Evolutionary conservation across 37 sponge, comb jelly and placozoan species (phyloP), one percentile per base, ranked within the genome.

Genomic region (Tethya wilhelma): DNA sequence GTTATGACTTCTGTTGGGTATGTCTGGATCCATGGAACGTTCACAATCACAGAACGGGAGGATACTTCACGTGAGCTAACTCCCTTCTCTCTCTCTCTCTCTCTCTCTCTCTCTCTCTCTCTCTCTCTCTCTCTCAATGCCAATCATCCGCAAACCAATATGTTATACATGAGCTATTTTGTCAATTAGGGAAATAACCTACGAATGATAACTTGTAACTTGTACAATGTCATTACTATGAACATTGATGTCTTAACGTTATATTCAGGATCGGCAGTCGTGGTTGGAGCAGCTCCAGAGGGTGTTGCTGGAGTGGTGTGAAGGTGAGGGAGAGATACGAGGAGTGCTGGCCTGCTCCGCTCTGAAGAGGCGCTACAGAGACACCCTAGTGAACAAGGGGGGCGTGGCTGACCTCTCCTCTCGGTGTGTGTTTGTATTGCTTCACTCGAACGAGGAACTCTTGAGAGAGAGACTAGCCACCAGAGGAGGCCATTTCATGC

Each of bases 341-440:
- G 93, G 83, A 9, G 74, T 93, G 33, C 31, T 93, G 30, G 86
- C 87, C 14, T 93, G 93, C 65, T 93, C 93, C 30, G 93, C 93
- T 77, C 74, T 93, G 22, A 85, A 78, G 75, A 59, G 38, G 44
- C 23, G 38, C 41, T 93, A 93, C 74, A 59, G 93, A 38, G 56
- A 69, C 9, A 77, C 82, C 14, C 71, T 93, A 9, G 34, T 69
- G 9, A n/a, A n/a, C n/a, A n/a, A n/a, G 31, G 66, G 9, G 53
- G 53, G 14, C 53, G 14, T 49, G 14, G 14, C 53, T 49, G 20
- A 33, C 20, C 64, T 64, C 62, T 42, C 30, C 25, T 30, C 26
- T 34, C 31, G 41, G 4, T 76, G 68, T 55, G 39, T 84, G 38
- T 81, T 90, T 67, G 79, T 90, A 2, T 43, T 77, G 4, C 77